Evolutionary conservation across 2,113 vertebrate genomes (phyloP), one percentile per base, ranked within the genome.

Genomic region (Peromyscus californicus): DNA sequence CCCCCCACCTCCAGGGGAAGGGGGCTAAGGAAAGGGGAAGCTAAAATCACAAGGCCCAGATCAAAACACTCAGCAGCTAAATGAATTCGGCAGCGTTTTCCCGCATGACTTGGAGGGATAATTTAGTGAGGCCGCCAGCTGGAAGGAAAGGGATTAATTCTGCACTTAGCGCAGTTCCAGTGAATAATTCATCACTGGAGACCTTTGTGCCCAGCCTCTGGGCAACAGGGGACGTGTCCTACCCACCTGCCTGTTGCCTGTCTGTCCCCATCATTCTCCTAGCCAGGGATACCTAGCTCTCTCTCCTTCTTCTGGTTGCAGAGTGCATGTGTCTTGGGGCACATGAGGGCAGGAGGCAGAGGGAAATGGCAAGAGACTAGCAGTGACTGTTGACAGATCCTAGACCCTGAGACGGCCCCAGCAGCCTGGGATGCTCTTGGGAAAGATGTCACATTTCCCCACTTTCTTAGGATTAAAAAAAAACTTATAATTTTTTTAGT

Each of bases 81-180:
- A 99, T 99, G 99, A 99, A 99, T 99, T 99, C 98, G 98, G 97
- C 98, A 97, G 98, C 98, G 98, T 99, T 99, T 99, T 99, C 99
- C 99, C 98, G 99, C 99, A 99, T 99, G 98, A 98, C 99, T 99
- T 98, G 98, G 98, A 99, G 99, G 98, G 97, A 98, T 99, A 99
- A 99, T 99, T 99, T 99, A 99, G 99, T 99, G 99, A 98, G 97
- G 98, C 98, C 97, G 98, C 99, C 99, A 99, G 99, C 99, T 99
- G 99, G 99, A 99, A 99, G 99, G 98, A 97, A 98, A 98, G 98
- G 98, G 98, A 99, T 99, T 99, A 99, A 99, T 99, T 99, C 99
- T 98, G 98, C 98, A 98, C 99, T 99, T 99, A 99, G 98, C 98
- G 97, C 98, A 98, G 98, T 98, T 98, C 98, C 84, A 59, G 98